Conservation (phyloP, 2,888 invertebrate genomes). For the Brenthis ino region DNA sequence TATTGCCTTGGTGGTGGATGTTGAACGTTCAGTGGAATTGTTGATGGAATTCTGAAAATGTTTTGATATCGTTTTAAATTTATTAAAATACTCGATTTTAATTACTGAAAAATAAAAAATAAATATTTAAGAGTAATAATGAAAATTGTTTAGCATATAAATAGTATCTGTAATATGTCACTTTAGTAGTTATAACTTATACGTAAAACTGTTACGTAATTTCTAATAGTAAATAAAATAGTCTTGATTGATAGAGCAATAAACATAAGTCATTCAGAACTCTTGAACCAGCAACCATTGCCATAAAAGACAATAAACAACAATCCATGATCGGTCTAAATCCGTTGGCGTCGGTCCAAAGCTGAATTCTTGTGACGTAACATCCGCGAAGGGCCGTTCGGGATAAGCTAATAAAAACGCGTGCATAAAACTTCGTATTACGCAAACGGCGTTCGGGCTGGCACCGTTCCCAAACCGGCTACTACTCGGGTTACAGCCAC, state of each 20-base stretch:
- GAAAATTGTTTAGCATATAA: background rate
- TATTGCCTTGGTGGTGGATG: conserved; percentile 48
- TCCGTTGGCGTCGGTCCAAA: conserved; percentile 74
- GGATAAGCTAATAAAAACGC: conserved; percentile 74
- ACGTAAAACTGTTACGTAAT: background rate
- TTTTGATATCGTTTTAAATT: conserved; percentile 3
- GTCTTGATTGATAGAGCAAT: conserved; percentile 7
- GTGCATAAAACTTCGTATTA: conserved; percentile 68
- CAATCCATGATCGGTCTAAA: conserved; percentile 69
- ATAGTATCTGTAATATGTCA: background rate
- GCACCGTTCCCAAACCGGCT: conserved; percentile 75
- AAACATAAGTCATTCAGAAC: conserved; percentile 44
- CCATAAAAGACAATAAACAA: conserved; percentile 79
- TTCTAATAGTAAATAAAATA: conserved; percentile 4
- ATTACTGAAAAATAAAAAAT: background rate
- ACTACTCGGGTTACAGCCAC: conserved; percentile 78
- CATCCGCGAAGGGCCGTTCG: conserved; percentile 75
- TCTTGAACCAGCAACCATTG: conserved; percentile 68
- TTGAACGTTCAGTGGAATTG: conserved; percentile 41
- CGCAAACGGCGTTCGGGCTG: conserved; percentile 74
- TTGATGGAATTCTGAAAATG: conserved; percentile 12
- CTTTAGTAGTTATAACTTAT: background rate
- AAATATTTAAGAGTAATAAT: background rate
- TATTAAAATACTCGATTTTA: background rate
- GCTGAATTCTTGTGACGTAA: conserved; percentile 77